phyloP scores from a whole-genome alignment of 2,113 vertebrate species.

The Crotalus helleri region DNA sequence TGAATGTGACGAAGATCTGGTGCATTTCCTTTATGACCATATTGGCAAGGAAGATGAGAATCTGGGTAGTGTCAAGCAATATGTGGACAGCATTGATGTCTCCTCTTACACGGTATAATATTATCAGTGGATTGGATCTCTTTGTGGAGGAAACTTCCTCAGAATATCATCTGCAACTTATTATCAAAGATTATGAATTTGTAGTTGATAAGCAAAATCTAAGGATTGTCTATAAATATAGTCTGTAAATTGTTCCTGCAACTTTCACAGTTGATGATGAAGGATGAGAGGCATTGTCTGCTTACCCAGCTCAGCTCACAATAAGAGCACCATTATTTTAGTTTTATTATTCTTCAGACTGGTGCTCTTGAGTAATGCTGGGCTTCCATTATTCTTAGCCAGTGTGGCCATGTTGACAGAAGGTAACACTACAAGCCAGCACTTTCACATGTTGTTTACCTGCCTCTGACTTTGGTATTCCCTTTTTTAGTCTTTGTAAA shows the following conservation, averaged over 20 bases:
- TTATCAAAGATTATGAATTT: not conserved
- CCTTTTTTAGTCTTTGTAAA: not conserved
- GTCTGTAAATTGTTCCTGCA: not conserved
- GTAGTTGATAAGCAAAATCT: not conserved
- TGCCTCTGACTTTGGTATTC: not conserved
- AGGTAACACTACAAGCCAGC: not conserved
- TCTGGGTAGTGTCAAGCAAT: conserved; percentile 93
- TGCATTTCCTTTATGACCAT: conserved; percentile 93
- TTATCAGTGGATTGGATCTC: not conserved
- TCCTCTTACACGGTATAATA: conserved; percentile 84
- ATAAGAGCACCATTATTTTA: not conserved
- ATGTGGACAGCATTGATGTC: conserved; percentile 94
- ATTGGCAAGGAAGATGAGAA: conserved; percentile 95
- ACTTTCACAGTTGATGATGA: not conserved
- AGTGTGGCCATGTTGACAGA: not conserved
- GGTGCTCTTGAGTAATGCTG: not conserved
- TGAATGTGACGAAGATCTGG: conserved; percentile 94
- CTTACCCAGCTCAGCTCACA: not conserved
- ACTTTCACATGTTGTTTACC: not conserved
- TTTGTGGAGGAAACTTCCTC: not conserved
- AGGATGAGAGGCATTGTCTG: not conserved
- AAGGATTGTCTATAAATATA: not conserved
- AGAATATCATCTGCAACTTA: not conserved
- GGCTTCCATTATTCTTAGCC: not conserved
- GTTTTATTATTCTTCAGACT: not conserved